Base-by-base conservation (phyloP, 1,140 invertebrate genomes). In the Parapsyche elsis region DNA sequence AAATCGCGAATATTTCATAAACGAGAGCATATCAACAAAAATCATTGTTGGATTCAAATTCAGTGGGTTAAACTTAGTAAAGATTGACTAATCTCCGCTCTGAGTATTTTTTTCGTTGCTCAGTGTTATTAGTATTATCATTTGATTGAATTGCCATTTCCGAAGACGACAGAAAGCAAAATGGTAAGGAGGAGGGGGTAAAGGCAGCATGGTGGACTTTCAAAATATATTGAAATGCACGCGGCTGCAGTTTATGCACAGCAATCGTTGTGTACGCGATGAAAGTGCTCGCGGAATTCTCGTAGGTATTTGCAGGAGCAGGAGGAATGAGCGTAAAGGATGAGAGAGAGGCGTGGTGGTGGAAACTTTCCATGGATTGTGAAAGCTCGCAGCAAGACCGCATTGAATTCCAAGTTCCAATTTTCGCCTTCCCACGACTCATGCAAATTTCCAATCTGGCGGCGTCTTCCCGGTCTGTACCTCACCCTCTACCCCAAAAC, bases 401-500 rank as follows among this genome's bases (percentile, higher is more conserved):
- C 71, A 74, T 74, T 74, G 38, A 74, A 74, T 46, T 74, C 71
- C 71, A 49, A 49, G 71, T 49, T 74, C 71, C 71, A 49, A 74
- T 74, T 74, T 74, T 74, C 44, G 71, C 44, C 71, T 49, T 74
- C n/a, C 30, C 38, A 74, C 71, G 71, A 74, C 26, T 74, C 71
- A 74, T 74, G 71, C 71, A 74, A 74, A 74, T 74, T 74, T 45
- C 38, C 71, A 74, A 74, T 74, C 71, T 74, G 71, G 30, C 71
- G n/a, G 38, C 71, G 38, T 49, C 30, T 74, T 49, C 38, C 71
- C 49, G 49, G 49, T 53, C 49, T 53, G 49, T 19, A 16, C 49
- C 49, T 19, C 49, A 14, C 16, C 49, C 49, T 53, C 12, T 12
- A 16, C 30, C 30, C 30, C 30, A 7, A 38, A 38, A 4, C 30